Evolutionary conservation across 2,888 invertebrate genomes (phyloP).

Genomic region (Xanthorhoe spadicearia): DNA sequence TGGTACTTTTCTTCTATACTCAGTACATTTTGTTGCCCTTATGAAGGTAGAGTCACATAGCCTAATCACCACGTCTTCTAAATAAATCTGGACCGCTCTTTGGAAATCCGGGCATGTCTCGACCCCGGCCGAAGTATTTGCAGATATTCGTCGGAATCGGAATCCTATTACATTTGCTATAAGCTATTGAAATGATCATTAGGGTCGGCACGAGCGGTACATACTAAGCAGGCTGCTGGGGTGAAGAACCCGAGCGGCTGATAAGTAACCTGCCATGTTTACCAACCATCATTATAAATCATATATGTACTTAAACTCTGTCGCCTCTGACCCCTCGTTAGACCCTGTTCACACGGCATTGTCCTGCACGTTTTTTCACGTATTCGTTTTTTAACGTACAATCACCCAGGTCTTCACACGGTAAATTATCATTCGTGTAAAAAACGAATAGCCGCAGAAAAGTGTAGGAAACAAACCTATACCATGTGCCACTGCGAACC

Average conservation of each 20-base stretch:
- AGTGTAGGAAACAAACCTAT: too few species aligned
- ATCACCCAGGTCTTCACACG: too few species aligned
- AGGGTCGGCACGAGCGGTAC: constrained; percentile 47
- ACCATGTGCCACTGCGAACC: too few species aligned
- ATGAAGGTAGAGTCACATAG: constrained; percentile 41
- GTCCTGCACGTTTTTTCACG: too few species aligned
- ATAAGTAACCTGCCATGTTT: constrained; percentile 71
- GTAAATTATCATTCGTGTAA: too few species aligned
- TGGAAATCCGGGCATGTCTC: constrained; percentile 39
- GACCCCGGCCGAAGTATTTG: constrained; percentile 36
- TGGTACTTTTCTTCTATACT: neutral
- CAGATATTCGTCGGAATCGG: constrained; percentile 42
- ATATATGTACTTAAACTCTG: constrained; percentile 58
- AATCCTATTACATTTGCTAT: constrained; percentile 43
- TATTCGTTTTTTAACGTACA: too few species aligned
- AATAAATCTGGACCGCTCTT: constrained; percentile 42
- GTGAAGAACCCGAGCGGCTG: constrained; percentile 70
- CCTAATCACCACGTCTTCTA: constrained; percentile 41
- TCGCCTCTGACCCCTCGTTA: constrained; percentile 73
- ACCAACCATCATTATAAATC: constrained; percentile 75
- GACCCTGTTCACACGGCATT: too few species aligned
- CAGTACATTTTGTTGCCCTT: constrained; percentile 25
- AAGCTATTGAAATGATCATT: constrained; percentile 52
- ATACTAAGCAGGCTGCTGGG: constrained; percentile 52
- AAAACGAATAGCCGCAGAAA: too few species aligned